Percentiles rank a stretch among this genome's conserved stretches.
Conservation (phyloP, 2,113 vertebrate genomes). For the Stigmatopora nigra region DNA sequence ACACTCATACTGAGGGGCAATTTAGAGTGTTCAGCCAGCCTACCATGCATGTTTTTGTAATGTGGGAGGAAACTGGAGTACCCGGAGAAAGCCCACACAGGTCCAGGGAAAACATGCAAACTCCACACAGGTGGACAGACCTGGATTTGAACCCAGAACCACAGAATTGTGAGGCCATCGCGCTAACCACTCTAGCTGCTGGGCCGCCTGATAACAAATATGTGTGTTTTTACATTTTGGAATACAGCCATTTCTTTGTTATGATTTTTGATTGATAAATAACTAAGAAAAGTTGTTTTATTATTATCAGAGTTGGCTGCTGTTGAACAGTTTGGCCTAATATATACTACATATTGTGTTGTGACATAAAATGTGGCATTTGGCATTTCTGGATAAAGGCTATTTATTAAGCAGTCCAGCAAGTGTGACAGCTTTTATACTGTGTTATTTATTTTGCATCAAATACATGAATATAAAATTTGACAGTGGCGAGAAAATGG, state of each 20-base stretch:
- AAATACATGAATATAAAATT: slow-evolving; percentile 5
- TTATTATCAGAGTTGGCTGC: background rate
- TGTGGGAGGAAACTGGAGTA: no score
- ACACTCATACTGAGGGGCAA: no score
- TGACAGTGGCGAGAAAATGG: slow-evolving; percentile 8
- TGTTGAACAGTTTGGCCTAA: background rate
- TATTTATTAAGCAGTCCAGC: background rate
- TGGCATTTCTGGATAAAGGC: background rate
- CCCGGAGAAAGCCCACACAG: no score
- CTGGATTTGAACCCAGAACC: no score
- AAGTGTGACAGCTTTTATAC: background rate
- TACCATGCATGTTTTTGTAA: no score
- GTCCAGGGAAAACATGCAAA: no score
- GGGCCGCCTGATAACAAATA: background rate
- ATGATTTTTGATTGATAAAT: background rate
- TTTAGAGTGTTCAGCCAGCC: no score
- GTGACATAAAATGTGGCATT: background rate
- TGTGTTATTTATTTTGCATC: background rate
- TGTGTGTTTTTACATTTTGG: background rate
- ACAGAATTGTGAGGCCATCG: no score
- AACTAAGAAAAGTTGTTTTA: background rate
- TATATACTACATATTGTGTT: no score
- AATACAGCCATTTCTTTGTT: background rate
- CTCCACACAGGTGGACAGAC: no score
- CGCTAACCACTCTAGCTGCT: no score